Evolutionary conservation across 2,113 vertebrate genomes (phyloP).

Genomic region (Excalfactoria chinensis): DNA sequence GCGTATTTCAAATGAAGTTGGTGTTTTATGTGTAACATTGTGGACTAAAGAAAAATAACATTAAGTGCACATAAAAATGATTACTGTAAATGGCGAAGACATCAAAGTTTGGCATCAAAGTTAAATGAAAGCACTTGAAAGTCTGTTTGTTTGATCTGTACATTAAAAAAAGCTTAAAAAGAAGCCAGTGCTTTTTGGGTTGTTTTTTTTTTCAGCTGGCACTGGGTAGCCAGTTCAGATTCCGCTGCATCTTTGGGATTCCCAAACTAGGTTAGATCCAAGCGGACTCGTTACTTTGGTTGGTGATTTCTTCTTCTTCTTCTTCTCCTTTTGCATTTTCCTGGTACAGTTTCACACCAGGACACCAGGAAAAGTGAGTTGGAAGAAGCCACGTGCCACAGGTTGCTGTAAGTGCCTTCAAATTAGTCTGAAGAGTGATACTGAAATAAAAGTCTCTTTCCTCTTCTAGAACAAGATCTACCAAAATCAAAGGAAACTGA

Average conservation of each 20-base stretch:
- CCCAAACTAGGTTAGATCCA: slow-evolving; percentile 13
- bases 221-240: not conserved
- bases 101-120: slow-evolving; percentile 51
- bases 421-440: not conserved
- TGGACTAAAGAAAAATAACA: slow-evolving; percentile 13
- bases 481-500: not conserved
- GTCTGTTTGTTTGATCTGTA: slow-evolving; percentile 54
- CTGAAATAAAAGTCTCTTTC: not conserved
- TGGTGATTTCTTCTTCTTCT: not conserved
- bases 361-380: not conserved
- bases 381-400: not conserved
- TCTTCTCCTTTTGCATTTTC: not conserved
- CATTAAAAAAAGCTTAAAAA: slow-evolving; percentile 54
- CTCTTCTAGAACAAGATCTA: not conserved
- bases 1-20: slow-evolving; percentile 39
- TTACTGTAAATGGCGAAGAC: slow-evolving; percentile 46
- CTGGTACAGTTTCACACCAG: not conserved
- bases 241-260: slow-evolving; percentile 19
- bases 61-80: slow-evolving; percentile 56
- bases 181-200: not conserved
- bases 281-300: not conserved
- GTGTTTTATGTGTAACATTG: slow-evolving; percentile 43
- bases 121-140: slow-evolving; percentile 55
- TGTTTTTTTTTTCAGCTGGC: not conserved
- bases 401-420: not conserved